phyloP scores from a whole-genome alignment of 2,888 invertebrate genomes.

The Eugnorisma glareosa region DNA sequence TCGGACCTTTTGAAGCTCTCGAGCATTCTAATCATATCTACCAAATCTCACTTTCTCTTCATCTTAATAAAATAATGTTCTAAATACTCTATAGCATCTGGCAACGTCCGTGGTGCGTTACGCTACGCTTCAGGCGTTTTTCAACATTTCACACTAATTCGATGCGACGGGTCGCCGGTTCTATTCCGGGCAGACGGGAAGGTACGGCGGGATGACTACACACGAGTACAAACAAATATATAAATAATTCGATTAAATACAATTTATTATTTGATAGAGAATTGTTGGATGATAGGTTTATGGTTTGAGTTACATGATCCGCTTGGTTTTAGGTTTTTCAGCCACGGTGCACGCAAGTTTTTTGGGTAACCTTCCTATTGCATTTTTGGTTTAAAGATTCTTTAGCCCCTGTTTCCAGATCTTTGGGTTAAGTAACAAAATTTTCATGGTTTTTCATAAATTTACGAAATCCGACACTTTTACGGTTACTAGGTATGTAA shows the following conservation, averaged over 20 bases:
- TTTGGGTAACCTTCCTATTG: not conserved
- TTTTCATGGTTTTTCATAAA: not conserved
- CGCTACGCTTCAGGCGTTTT: constrained; percentile 81
- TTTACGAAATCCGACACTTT: not conserved
- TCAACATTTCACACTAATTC: constrained; percentile 88
- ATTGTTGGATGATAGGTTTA: constrained; percentile 34
- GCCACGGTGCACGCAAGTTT: not conserved
- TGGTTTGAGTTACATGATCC: not conserved
- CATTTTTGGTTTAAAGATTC: not conserved
- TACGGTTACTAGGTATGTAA: not conserved
- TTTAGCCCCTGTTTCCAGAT: not conserved
- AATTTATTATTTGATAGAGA: constrained; percentile 46
- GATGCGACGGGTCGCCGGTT: constrained; percentile 86
- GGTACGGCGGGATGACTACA: constrained; percentile 72
- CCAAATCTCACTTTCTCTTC: not conserved
- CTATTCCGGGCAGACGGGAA: constrained; percentile 85
- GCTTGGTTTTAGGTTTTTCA: not conserved
- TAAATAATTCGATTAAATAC: constrained; percentile 53
- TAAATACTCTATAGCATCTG: constrained; percentile 66
- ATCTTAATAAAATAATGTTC: constrained; percentile 38
- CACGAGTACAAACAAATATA: constrained; percentile 56
- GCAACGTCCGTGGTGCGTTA: constrained; percentile 68
- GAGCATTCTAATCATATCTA: not conserved
- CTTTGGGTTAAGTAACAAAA: not conserved
- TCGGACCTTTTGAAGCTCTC: not conserved